phyloP scores from a whole-genome alignment of 2,113 vertebrate species.

The Xiphophorus hellerii region DNA sequence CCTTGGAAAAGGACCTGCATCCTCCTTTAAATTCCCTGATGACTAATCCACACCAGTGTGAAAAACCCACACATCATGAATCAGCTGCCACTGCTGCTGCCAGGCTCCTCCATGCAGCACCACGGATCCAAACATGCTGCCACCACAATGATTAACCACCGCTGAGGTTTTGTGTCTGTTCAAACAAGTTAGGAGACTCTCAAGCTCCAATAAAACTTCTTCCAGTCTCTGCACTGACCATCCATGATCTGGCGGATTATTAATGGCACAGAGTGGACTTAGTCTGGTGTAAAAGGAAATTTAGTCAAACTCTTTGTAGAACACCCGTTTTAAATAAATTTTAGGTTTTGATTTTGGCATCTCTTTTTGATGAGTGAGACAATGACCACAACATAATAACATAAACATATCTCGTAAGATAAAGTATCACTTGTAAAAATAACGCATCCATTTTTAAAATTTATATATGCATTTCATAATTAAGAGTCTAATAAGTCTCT shows the following conservation, averaged over 20 bases:
- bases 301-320: too few relatives aligned
- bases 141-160: neutral
- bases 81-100: neutral
- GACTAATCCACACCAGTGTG: neutral
- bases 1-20: neutral
- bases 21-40: neutral
- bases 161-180: neutral
- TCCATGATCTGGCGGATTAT: neutral
- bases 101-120: neutral
- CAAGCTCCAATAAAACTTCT: neutral
- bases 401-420: too few relatives aligned
- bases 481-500: too few relatives aligned
- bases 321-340: too few relatives aligned
- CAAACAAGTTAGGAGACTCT: neutral
- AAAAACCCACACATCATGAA: neutral
- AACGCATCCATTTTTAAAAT: too few relatives aligned
- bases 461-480: too few relatives aligned
- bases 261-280: neutral
- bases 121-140: neutral
- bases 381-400: too few relatives aligned
- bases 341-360: too few relatives aligned
- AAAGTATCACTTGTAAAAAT: too few relatives aligned
- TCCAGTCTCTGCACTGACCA: neutral
- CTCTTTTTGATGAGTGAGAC: too few relatives aligned
- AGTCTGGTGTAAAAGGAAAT: too few relatives aligned